These are phyloP conservation scores for Meda fulgida DNA, from an alignment of 2,797 vertebrate species.

Conservation along the genomic window DNA sequence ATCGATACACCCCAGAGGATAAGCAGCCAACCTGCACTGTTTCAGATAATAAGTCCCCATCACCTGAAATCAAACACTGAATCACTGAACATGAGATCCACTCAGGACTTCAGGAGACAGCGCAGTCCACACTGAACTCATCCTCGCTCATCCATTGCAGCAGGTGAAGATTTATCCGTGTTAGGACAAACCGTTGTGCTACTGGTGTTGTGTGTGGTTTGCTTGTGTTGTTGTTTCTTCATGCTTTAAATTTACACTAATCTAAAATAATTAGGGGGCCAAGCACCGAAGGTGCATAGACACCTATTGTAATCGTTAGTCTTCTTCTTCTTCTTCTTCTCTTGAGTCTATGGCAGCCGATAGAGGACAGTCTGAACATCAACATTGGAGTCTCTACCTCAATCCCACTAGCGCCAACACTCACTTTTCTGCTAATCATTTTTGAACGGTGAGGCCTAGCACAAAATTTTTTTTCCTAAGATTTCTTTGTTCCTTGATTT, in stretches of 20 bases:
- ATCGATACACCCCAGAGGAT: conserved; percentile 60
- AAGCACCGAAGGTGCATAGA: not conserved
- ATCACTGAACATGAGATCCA: conserved; percentile 45
- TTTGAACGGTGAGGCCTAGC: not conserved
- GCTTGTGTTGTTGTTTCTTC: not conserved
- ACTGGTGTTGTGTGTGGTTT: not conserved
- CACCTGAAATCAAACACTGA: conserved; percentile 61
- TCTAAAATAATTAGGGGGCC: not conserved
- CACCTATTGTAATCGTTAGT: too few species aligned
- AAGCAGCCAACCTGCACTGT: conserved; percentile 57
- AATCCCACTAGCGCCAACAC: too few species aligned
- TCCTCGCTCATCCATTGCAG: not conserved
- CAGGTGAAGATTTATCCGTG: not conserved
- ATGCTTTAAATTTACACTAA: not conserved
- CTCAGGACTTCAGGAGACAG: conserved; percentile 30
- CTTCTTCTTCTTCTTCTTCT: not conserved
- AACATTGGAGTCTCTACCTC: too few species aligned
- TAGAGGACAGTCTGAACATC: not conserved
- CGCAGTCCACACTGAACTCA: conserved; percentile 9
- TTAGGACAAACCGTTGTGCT: not conserved
- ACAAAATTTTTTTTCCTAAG: too few species aligned
- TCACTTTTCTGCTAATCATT: too few species aligned
- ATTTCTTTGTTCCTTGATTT: not conserved
- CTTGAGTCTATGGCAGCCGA: not conserved
- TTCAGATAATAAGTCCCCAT: conserved; percentile 62